Conservation (phyloP, 2,888 invertebrate species). For the Eledona agricola region DNA sequence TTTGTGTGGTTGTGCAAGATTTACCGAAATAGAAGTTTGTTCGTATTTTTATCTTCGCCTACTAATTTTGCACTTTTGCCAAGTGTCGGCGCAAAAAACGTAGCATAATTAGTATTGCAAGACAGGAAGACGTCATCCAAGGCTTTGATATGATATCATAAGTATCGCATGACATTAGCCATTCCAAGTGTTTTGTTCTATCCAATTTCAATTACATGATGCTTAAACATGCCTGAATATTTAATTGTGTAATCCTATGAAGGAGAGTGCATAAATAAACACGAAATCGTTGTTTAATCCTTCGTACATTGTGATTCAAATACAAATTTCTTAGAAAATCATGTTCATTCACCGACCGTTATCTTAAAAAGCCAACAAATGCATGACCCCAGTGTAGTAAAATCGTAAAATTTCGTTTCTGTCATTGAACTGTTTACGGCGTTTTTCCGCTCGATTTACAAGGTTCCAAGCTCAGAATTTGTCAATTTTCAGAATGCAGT, state of each 20-base stretch:
- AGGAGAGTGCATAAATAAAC: constrained; percentile 20
- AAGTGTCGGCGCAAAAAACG: no score
- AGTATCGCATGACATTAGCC: constrained; percentile 14
- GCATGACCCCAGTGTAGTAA: constrained; percentile 18
- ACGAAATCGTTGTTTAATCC: no score
- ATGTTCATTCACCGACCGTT: constrained; percentile 2
- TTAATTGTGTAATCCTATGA: constrained; percentile 12
- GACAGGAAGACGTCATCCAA: constrained; percentile 3
- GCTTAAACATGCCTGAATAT: constrained; percentile 22
- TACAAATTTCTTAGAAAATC: no score
- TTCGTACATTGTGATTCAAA: no score
- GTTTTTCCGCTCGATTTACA: constrained; percentile 13
- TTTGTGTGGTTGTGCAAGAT: no score
- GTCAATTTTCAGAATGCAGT: no score
- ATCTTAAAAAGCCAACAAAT: constrained; percentile 7
- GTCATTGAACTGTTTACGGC: constrained; percentile 21
- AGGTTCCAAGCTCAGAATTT: no score
- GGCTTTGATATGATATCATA: constrained; percentile 11
- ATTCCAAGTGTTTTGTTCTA: constrained; percentile 18
- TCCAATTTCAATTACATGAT: constrained; percentile 25
- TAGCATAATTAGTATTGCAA: no score
- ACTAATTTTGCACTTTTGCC: constrained; percentile 8
- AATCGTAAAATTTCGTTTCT: constrained; percentile 1
- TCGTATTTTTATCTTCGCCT: constrained; percentile 5
- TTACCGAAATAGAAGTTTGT: constrained; percentile 9